Evolutionary conservation across 2,888 invertebrate genomes (phyloP).

Genomic region (Mythimna albipuncta): DNA sequence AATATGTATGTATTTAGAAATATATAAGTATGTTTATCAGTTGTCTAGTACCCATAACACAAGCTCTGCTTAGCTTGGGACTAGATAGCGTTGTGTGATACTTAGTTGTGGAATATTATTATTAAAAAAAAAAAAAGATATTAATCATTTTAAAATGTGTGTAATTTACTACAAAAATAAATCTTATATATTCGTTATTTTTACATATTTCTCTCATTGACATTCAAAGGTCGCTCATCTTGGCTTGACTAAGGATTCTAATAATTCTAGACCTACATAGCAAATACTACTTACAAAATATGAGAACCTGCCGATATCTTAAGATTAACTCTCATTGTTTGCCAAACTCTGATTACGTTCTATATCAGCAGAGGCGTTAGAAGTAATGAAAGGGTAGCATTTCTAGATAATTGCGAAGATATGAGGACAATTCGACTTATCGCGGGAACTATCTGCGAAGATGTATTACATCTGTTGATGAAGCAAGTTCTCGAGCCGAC

Average conservation of each 20-base stretch:
- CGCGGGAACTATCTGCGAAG: constrained; percentile 69
- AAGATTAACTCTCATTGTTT: constrained; percentile 42
- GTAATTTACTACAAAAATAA: no score
- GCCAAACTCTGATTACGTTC: constrained; percentile 38
- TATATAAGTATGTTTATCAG: no score
- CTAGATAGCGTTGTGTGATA: no score
- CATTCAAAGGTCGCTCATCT: constrained; percentile 3
- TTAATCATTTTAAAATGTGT: no score
- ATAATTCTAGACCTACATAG: not conserved
- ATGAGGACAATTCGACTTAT: constrained; percentile 70
- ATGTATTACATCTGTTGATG: constrained; percentile 62
- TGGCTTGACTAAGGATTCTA: not conserved
- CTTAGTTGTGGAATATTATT: no score
- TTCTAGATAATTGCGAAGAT: constrained; percentile 74
- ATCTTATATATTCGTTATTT: not conserved
- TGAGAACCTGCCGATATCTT: constrained; percentile 29
- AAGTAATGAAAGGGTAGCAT: constrained; percentile 72
- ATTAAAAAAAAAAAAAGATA: no score
- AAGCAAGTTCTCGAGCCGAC: constrained; percentile 53
- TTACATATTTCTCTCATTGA: not conserved
- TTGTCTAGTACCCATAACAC: no score
- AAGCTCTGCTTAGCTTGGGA: no score
- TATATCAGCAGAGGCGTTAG: constrained; percentile 62
- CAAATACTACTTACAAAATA: constrained; percentile 1
- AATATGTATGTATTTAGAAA: no score